A percentile compares a stretch with the other conserved stretches of the same genome.
phyloP scores from a whole-genome alignment of 1,140 invertebrate genomes.

The Cataglyphis hispanica region DNA sequence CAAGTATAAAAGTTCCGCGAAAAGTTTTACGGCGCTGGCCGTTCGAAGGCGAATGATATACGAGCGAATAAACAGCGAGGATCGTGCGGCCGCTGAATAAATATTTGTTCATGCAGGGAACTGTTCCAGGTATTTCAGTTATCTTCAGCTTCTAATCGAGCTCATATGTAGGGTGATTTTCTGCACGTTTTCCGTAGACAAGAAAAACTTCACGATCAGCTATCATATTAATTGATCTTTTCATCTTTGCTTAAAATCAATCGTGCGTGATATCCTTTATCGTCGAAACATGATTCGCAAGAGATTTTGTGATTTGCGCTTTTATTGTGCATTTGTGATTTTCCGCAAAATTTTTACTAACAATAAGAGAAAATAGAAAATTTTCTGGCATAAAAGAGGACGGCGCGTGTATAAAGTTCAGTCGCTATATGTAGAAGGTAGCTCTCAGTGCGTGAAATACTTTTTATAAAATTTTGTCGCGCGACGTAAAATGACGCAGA shows the following conservation, averaged over 20 bases:
- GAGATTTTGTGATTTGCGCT: not conserved
- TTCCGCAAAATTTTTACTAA: not conserved
- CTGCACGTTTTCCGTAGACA: not conserved
- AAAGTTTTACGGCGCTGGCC: slow-evolving; percentile 72
- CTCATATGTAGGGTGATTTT: slow-evolving; percentile 37
- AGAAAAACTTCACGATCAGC: not conserved
- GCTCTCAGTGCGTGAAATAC: slow-evolving; percentile 18
- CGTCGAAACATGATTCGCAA: not conserved
- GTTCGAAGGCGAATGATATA: slow-evolving; percentile 75
- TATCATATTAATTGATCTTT: slow-evolving; percentile 3
- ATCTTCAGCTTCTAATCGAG: slow-evolving; percentile 70
- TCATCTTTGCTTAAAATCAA: not conserved
- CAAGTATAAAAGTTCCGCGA: slow-evolving; percentile 30
- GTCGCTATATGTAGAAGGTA: not conserved
- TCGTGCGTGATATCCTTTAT: not conserved
- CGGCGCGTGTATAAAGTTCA: not conserved
- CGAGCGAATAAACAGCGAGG: slow-evolving; percentile 78
- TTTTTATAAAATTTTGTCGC: slow-evolving; percentile 18
- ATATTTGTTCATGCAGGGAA: slow-evolving; percentile 80
- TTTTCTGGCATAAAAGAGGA: not conserved
- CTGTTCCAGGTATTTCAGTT: slow-evolving; percentile 73
- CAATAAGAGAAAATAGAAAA: slow-evolving; percentile 12
- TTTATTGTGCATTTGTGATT: not conserved
- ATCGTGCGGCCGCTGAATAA: slow-evolving; percentile 79
- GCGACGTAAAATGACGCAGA: slow-evolving; percentile 14